Evolutionary conservation across 2,113 vertebrate genomes (phyloP), one percentile per base, ranked within the genome.

Genomic region (Cebus imitator): DNA sequence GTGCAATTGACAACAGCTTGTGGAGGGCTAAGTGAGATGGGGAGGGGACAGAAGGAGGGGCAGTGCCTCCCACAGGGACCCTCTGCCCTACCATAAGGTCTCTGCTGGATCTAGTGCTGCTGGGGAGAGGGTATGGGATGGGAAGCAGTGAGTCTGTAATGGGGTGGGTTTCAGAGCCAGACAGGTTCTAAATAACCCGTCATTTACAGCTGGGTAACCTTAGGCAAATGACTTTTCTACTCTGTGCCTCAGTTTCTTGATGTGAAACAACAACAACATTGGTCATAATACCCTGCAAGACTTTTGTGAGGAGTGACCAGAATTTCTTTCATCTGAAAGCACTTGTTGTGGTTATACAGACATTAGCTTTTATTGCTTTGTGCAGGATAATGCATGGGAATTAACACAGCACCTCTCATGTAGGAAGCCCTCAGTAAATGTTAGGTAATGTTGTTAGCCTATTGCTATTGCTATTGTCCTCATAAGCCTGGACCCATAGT

Each of bases 1-100:
- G 84, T 88, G 98, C 97, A 97, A 97, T 98, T 98, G 98, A 98
- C 95, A 97, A 92, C 96, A 97, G 98, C 98, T 97, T 96, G 95
- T 97, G 94, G 90, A 97, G 81, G 96, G 92, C 90, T 98, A 94
- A 98, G 97, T 96, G 97, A 97, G 87, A 87, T 81, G 94, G 87
- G 96, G 95, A 97, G 93, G 95, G 88, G 89, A 48, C 5, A 11
- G 80, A 1, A 10, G 83, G 87, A 84, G 76, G 79, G 91, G 75
- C 48, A 72, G 55, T 2, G n/a, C 30, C 72, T 96, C 88, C 95
- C 32, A 1, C 52, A 76, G 96, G 95, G 84, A 90, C 84, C 86
- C 95, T 90, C n/a, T 58, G 70, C 79, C 40, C 43, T 57, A 0
- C 23, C 45, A 87, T 80, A 37, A 12, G 61, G 13, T 72, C 85